A percentile compares a stretch with the other conserved stretches of the same genome.
Evolutionary conservation across 92 coral and sea anemone species (phyloP).

Genomic region (Diadumene lineata): DNA sequence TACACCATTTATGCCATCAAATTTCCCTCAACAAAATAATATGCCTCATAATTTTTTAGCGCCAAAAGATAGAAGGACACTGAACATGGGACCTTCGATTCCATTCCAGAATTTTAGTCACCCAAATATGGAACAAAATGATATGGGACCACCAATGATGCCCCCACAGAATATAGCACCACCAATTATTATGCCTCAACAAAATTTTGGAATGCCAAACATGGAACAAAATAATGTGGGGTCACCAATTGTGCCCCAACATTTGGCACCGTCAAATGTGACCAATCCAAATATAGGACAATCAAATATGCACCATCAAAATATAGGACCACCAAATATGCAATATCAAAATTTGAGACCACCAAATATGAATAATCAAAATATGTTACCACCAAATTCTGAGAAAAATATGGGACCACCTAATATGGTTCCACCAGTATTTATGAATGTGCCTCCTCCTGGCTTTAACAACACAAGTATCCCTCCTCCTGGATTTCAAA

Average conservation of each 20-base stretch:
- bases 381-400: not conserved
- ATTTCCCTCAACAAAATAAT: not conserved
- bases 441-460: slow-evolving; percentile 12
- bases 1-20: not conserved
- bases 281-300: not conserved
- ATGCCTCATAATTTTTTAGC: not conserved
- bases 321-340: not conserved
- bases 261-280: not conserved
- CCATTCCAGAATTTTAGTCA: too few relatives aligned
- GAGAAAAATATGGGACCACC: not conserved
- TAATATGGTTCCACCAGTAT: not conserved
- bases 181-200: not conserved
- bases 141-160: not conserved
- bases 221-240: not conserved
- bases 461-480: not conserved
- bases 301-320: not conserved
- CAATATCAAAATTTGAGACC: not conserved
- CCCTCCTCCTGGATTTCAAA: slow-evolving; percentile 10
- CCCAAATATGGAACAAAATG: not conserved
- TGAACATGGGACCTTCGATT: too few relatives aligned
- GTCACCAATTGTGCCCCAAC: not conserved
- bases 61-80: too few relatives aligned
- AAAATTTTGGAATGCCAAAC: not conserved
- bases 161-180: not conserved
- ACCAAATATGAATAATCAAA: not conserved